These are phyloP conservation scores for Paedocypris sp. DNA, from an alignment of 2,113 vertebrate genomes.

Conservation along the genomic window DNA sequence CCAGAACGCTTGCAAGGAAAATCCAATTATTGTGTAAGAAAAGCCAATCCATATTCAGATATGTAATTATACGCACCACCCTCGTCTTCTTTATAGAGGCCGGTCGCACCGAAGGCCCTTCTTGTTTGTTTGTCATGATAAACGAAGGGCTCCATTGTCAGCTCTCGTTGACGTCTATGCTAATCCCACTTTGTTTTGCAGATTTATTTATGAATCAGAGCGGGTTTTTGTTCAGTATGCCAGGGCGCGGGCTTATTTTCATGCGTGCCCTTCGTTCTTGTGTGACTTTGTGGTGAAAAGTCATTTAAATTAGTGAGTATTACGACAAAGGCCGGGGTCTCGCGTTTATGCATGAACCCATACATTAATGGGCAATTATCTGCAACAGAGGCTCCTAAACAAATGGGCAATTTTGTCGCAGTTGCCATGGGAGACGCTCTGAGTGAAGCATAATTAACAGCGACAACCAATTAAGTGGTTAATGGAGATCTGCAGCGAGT, in stretches of 20 bases:
- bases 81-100: background rate
- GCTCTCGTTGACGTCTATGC: background rate
- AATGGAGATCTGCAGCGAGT: background rate
- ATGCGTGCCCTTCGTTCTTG: background rate
- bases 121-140: background rate
- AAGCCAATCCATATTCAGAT: slow-evolving; percentile 12
- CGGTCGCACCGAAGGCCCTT: background rate
- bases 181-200: background rate
- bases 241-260: background rate
- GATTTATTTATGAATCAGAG: background rate
- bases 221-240: background rate
- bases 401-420: slow-evolving; percentile 14
- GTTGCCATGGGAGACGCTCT: slow-evolving; percentile 21
- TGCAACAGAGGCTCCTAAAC: slow-evolving; percentile 20
- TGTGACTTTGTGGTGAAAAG: slow-evolving; percentile 7
- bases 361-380: slow-evolving; percentile 24
- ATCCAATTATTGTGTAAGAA: slow-evolving; percentile 20
- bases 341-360: slow-evolving; percentile 12
- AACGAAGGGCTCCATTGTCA: background rate
- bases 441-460: slow-evolving; percentile 25
- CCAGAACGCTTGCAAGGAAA: background rate
- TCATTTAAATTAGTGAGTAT: slow-evolving; percentile 8
- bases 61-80: background rate
- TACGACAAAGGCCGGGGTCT: slow-evolving; percentile 12
- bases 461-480: slow-evolving; percentile 19